Percentiles rank a stretch among this genome's conserved stretches.
Evolutionary conservation across 2,797 vertebrate genomes (phyloP).

Genomic region (Melanotaenia nigrans): DNA sequence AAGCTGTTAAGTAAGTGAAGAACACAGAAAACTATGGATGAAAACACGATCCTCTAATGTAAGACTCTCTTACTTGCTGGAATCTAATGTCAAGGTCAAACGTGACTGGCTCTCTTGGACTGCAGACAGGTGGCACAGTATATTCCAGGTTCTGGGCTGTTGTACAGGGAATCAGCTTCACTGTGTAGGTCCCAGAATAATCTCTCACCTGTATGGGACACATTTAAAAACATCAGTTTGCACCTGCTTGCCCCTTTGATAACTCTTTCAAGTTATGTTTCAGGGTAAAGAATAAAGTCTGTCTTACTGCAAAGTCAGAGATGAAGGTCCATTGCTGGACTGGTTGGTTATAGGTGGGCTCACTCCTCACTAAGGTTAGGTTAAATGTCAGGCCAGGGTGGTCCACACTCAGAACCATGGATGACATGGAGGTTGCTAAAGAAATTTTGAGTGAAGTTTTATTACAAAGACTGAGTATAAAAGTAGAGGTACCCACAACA

Average conservation of each 20-base stretch:
- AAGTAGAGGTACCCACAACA: not conserved
- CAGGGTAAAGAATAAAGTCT: rapidly evolving
- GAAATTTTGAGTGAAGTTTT: slow-evolving; percentile 14
- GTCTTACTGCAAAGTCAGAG: slow-evolving; percentile 93
- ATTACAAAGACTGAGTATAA: not conserved
- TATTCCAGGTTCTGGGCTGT: slow-evolving; percentile 85
- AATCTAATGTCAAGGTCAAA: slow-evolving; percentile 95
- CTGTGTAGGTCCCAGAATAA: slow-evolving; percentile 92
- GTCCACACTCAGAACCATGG: slow-evolving; percentile 89
- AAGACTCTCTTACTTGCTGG: slow-evolving; percentile 86
- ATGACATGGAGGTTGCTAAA: slow-evolving; percentile 84
- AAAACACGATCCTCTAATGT: not conserved
- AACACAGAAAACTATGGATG: not conserved
- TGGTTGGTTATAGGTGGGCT: slow-evolving; percentile 91
- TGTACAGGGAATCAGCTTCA: slow-evolving; percentile 91
- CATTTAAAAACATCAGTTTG: not conserved
- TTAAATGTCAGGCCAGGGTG: slow-evolving; percentile 90
- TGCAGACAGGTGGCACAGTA: slow-evolving; percentile 87
- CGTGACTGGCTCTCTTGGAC: slow-evolving; percentile 87
- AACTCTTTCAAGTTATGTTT: not conserved
- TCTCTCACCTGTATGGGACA: slow-evolving; percentile 87
- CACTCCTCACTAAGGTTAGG: slow-evolving; percentile 87
- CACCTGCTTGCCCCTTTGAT: not conserved
- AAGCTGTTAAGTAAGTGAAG: not conserved
- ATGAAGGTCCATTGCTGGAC: slow-evolving; percentile 92